phyloP scores from a whole-genome alignment of 2,797 vertebrate species.

The Eupleurogrammus muticus region DNA sequence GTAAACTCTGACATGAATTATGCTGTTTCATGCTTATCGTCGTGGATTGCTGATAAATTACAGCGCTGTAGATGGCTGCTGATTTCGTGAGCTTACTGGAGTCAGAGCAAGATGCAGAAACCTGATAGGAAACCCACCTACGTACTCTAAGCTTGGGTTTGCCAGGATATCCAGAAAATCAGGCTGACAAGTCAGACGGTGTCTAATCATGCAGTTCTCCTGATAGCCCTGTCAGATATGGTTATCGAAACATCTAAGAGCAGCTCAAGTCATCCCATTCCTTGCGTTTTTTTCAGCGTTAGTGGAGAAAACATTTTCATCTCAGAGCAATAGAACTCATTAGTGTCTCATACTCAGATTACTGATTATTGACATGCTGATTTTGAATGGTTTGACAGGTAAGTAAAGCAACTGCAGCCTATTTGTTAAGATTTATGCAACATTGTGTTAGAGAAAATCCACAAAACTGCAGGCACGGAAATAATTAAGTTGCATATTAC shows the following conservation, averaged over 20 bases:
- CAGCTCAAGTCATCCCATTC: slow-evolving; percentile 18
- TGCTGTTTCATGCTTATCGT: slow-evolving; percentile 30
- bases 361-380: too few species aligned
- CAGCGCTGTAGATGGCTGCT: slow-evolving; percentile 17
- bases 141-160: slow-evolving; percentile 1
- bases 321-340: slow-evolving; percentile 14
- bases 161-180: slow-evolving; percentile 41
- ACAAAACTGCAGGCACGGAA: slow-evolving; percentile 51
- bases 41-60: slow-evolving; percentile 24
- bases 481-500: slow-evolving; percentile 61
- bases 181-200: slow-evolving; percentile 9
- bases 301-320: slow-evolving; percentile 26
- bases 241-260: slow-evolving; percentile 17
- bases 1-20: slow-evolving; percentile 34
- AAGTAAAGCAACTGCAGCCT: slow-evolving; percentile 21
- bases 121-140: slow-evolving; percentile 53
- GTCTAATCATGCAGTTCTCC: slow-evolving; percentile 22
- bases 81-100: slow-evolving; percentile 18
- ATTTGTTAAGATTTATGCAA: slow-evolving; percentile 29
- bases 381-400: slow-evolving; percentile 29
- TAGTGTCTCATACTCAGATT: slow-evolving; percentile 21
- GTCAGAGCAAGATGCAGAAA: slow-evolving; percentile 38
- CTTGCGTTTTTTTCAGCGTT: slow-evolving; percentile 26
- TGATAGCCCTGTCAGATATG: slow-evolving; percentile 24
- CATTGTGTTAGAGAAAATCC: slow-evolving; percentile 41